Evolutionary conservation across 1,140 invertebrate species (phyloP), one percentile per base, ranked within the genome.

Genomic region (Lasioglossum baleicum): DNA sequence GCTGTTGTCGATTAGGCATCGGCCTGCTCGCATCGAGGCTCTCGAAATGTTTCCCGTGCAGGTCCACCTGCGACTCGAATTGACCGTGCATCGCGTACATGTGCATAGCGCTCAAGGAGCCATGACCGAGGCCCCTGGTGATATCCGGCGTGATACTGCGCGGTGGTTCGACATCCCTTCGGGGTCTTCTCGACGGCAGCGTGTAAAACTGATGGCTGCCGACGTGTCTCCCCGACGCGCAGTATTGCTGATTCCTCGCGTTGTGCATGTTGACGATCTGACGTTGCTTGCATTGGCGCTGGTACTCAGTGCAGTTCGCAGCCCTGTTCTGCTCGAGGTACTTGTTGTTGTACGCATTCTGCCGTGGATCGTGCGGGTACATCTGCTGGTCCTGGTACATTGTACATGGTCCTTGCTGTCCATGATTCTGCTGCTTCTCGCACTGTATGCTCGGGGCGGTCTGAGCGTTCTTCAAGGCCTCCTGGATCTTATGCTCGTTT

Each of bases 81-180:
- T 91, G 90, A 0, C 85, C 84, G 1, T 91, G 90, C 75, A 84
- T 89, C 0, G 90, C 87, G 7, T 92, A 68, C 85, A 91, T 88
- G 67, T 92, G 90, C 88, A 90, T 88, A 5, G 91, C 73, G n/a
- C 82, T 90, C 15, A 92, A 60, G 4, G 91, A 86, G 31, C 86
- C 88, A 7, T 86, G 89, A 73, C 82, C 79, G 58, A 94, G 88
- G 51, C 93, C 94, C 73, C 94, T 91, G 2, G 94, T 94, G 42
- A 94, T 94, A 73, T 95, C 94, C 11, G 94, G 94, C 1, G 94
- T 94, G 40, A 94, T 91, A 31, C 94, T 94, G n/a, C 94, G 88
- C 80, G 94, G 94, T 26, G 92, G 92, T 67, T 93, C 91, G 70
- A 82, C 84, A 20, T 90, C 93, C 77, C 86, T 88, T 15, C 90